phyloP scores from a whole-genome alignment of 2,113 vertebrate genomes.

The Cyanoderma ruficeps region DNA sequence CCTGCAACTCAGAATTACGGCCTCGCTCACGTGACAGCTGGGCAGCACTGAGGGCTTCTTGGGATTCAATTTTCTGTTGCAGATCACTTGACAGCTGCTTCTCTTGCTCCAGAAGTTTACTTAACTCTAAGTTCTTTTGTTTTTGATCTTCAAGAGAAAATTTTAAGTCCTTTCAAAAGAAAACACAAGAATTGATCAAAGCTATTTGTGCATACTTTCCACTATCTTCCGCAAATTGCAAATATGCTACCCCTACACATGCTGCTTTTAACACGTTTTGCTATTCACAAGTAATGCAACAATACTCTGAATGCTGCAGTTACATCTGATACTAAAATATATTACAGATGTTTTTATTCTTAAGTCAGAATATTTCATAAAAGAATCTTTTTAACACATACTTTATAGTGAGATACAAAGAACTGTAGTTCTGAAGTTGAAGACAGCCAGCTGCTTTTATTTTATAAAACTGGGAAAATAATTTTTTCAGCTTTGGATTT shows the following conservation, averaged over 20 bases:
- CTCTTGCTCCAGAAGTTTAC: conserved; percentile 81
- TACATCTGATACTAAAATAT: not conserved
- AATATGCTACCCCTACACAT: not conserved
- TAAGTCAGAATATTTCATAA: not conserved
- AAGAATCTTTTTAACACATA: not conserved
- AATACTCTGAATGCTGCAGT: not conserved
- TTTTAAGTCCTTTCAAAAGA: conserved; percentile 83
- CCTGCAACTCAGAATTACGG: conserved; percentile 83
- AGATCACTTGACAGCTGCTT: conserved; percentile 77
- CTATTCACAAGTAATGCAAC: not conserved
- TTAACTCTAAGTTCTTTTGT: conserved; percentile 75
- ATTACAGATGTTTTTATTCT: not conserved
- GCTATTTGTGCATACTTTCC: not conserved
- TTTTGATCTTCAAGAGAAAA: conserved; percentile 85
- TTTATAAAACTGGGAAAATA: not conserved
- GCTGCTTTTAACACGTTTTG: not conserved
- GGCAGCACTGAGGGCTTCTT: conserved; percentile 69
- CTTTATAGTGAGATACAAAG: not conserved
- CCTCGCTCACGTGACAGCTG: conserved; percentile 76
- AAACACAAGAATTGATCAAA: not conserved
- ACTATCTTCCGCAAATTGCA: not conserved
- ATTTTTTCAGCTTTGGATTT: not conserved
- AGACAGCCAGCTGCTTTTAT: not conserved
- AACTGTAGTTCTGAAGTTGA: not conserved
- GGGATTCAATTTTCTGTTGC: conserved; percentile 80